Percentiles rank a stretch among this genome's conserved stretches.
Evolutionary conservation across 2,113 vertebrate genomes (phyloP).

Genomic region (Physeter macrocephalus): DNA sequence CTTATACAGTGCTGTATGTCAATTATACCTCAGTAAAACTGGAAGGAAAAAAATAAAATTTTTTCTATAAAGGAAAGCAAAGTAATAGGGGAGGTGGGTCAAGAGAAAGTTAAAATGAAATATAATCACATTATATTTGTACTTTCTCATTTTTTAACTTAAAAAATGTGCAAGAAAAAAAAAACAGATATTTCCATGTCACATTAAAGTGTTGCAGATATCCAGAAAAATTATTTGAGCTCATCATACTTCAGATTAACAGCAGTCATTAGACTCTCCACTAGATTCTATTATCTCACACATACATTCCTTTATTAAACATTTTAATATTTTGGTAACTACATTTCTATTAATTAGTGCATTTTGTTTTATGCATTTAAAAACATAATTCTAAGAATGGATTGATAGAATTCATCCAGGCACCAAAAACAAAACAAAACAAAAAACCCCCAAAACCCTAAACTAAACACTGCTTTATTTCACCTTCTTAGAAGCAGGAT

Average conservation of each 20-base stretch:
- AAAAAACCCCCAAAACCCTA: background rate
- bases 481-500: background rate
- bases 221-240: background rate
- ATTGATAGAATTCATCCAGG: background rate
- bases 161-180: background rate
- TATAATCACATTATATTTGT: background rate
- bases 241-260: background rate
- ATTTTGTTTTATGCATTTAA: background rate
- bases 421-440: background rate
- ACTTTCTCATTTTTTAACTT: background rate
- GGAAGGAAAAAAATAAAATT: background rate
- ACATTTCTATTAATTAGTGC: background rate
- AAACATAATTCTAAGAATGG: background rate
- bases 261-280: background rate
- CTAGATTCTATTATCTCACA: background rate
- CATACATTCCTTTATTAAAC: background rate
- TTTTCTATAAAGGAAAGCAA: background rate
- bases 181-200: background rate
- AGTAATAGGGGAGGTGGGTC: background rate
- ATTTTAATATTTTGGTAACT: background rate
- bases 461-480: background rate
- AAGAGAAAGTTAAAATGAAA: background rate
- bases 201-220: background rate
- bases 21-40: background rate
- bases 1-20: background rate